Evolutionary conservation across 1,140 invertebrate genomes (phyloP), one percentile per base, ranked within the genome.

Genomic region (Thaumetopoea pityocampa): DNA sequence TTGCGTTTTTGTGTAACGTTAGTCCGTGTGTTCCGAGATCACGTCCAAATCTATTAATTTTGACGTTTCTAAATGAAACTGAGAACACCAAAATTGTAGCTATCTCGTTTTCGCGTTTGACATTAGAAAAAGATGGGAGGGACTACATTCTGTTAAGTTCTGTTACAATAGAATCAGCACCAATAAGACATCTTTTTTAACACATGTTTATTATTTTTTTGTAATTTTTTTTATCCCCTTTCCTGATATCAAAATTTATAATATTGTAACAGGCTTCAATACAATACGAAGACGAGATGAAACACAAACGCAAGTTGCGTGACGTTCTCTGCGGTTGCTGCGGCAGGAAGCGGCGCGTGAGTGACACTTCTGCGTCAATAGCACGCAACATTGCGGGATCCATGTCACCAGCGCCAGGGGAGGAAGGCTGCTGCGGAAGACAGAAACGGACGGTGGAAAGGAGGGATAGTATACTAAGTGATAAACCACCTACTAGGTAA

Each of bases 381-480:
- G 38, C 62, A 2, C 56, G 55, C 1, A 61, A 43, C 15, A 37
- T 60, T n/a, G 46, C 40, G 8, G 60, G 55, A 5, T 62, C 62
- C 14, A 53, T 66, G 24, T 61, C 63, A 5, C 49, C 67, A 0
- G 61, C 2, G 52, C 60, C 12, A 26, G 53, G 51, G 24, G 68
- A 74, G 18, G 44, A 57, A 0, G 65, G 68, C 16, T 82, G 74
- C 51, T 82, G 71, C 8, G 71, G 76, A n/a, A 62, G 30, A 15
- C 43, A 64, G 37, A 65, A 61, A 36, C 38, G 44, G 36, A 38
- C 63, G 26, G 57, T 58, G 3, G 60, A 81, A 18, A 65, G 84
- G 23, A 62, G 84, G 14, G 84, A 86, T 38, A 86, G 84, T 26
- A 86, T 86, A 48, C 36, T 85, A 5, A 86, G 82, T 33, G 71